Base-by-base conservation (phyloP, 1,140 invertebrate genomes). In the Drosophila melanogaster region DNA sequence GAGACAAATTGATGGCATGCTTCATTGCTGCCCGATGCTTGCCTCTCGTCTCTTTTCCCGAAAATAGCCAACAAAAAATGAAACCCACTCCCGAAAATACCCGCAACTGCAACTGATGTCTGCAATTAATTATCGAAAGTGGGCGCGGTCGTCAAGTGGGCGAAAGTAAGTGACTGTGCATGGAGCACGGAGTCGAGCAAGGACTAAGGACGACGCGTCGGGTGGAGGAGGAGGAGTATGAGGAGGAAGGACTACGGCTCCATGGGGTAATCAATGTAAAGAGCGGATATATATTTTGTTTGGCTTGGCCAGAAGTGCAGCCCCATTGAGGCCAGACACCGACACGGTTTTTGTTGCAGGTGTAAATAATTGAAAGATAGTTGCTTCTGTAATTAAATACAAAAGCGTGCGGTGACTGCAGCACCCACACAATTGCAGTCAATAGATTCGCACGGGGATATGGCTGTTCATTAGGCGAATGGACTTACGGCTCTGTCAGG, bases 101-200 rank as follows among this genome's bases (percentile, higher is more conserved):
- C 65, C 59, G 64, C 80, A 81, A 77, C 80, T 89, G 89, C 89
- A 90, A 90, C 89, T 90, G 89, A 90, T 90, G 89, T 87, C 89
- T 90, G 83, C 89, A 90, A 90, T 90, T 90, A 90, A 90, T 90
- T 90, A 90, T 90, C 89, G 83, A 90, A 90, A 90, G 83, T 91
- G 89, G 89, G 89, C 83, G 89, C 89, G 84, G 84, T 87, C 80
- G 85, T 89, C 85, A 89, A 89, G 84, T 89, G 84, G 85, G 85
- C 67, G 60, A 70, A 50, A 77, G 84, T 77, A 67, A 75, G 65
- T 89, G 58, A 79, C 64, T 77, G 74, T 35, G 49, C 49, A 35
- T 19, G 37, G 58, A 50, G 47, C 35, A 12, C 10, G 17, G 12
- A 43, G 47, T 51, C 60, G 65, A 71, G 40, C 26, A 38, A 38